Percentiles rank a stretch among this genome's conserved stretches.
Evolutionary conservation across 2,888 invertebrate genomes (phyloP).

Genomic region (Cataglyphis albicans): DNA sequence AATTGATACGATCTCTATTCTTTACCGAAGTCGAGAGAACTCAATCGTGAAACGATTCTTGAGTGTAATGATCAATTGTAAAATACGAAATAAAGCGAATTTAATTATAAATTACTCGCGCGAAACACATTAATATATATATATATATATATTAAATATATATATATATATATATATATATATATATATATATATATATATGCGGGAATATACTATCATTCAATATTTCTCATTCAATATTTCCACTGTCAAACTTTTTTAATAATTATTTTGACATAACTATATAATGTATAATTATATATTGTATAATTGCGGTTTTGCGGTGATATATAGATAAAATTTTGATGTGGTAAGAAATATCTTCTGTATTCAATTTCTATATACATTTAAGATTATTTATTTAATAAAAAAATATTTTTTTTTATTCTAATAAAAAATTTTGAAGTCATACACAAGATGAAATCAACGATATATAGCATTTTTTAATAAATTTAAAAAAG

Average conservation of each 20-base stretch:
- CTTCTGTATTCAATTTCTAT: neutral
- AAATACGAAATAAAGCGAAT: neutral
- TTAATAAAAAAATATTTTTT: neutral
- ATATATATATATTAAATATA: too few relatives aligned
- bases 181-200: too few relatives aligned
- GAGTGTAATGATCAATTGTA: neutral
- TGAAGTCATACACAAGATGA: too few relatives aligned
- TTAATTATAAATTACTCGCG: neutral
- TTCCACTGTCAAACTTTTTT: neutral
- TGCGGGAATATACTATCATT: neutral
- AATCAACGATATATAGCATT: too few relatives aligned
- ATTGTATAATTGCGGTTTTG: neutral
- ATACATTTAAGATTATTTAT: neutral
- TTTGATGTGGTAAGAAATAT: neutral
- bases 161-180: too few relatives aligned
- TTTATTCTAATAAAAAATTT: neutral
- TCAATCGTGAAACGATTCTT: neutral
- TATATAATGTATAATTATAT: too few relatives aligned
- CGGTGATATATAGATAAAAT: neutral
- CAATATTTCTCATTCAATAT: neutral
- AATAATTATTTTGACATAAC: neutral
- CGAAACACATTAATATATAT: neutral
- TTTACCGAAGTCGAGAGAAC: neutral
- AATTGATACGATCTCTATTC: constrained; percentile 22
- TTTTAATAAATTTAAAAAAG: too few relatives aligned